Conservation (phyloP, 2,888 invertebrate species). For the Drosophila kuntzei region DNA sequence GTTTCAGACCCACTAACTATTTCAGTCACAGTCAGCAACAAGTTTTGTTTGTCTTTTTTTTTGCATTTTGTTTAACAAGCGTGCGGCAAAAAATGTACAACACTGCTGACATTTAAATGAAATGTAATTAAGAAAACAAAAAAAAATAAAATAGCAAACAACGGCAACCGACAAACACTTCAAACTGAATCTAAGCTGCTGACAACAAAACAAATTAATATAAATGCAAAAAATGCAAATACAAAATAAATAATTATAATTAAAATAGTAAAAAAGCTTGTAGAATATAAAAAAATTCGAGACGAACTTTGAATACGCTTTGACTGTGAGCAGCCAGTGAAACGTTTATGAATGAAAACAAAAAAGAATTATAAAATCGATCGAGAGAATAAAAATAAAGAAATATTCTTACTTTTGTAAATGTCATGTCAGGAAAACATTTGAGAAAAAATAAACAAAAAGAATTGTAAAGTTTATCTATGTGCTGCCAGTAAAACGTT, state of each 20-base stretch:
- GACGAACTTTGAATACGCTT: constrained; percentile 32
- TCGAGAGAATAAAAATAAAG: background rate
- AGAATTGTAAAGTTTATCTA: background rate
- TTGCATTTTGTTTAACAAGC: constrained; percentile 64
- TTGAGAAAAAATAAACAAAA: background rate
- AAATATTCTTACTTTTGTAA: background rate
- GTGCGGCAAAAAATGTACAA: constrained; percentile 55
- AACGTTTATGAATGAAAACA: background rate
- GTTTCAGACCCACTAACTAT: constrained; percentile 13
- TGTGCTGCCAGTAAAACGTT: background rate
- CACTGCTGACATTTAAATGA: constrained; percentile 79
- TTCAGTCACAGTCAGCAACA: constrained; percentile 51
- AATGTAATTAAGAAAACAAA: constrained; percentile 68
- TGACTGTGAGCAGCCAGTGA: background rate
- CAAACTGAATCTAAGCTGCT: constrained; percentile 40
- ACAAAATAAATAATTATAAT: constrained; percentile 1
- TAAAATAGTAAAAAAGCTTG: background rate
- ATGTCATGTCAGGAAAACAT: background rate
- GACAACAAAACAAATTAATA: constrained; percentile 40
- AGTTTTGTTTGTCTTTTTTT: constrained; percentile 48
- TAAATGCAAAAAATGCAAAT: constrained; percentile 29
- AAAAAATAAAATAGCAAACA: constrained; percentile 12
- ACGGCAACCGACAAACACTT: constrained; percentile 47
- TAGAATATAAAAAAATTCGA: constrained; percentile 13
- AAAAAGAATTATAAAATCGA: background rate